A percentile compares a stretch with the other conserved stretches of the same genome.
Evolutionary conservation across 37 sponge, comb jelly and placozoan species (phyloP).

Genomic region (Cliona cf. orientalis): DNA sequence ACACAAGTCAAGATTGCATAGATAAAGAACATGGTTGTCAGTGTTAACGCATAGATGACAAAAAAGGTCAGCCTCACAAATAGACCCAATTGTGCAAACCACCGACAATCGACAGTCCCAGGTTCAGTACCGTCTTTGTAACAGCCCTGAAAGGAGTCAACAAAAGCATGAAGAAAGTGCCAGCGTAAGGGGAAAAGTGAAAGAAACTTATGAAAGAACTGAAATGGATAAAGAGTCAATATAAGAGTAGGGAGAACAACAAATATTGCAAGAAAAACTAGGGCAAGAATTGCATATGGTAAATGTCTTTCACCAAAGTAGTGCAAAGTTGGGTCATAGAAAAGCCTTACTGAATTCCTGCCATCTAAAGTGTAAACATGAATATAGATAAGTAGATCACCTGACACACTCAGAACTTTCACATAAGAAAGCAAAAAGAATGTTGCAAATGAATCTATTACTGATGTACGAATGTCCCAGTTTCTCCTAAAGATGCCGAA

Average conservation of each 20-base stretch:
- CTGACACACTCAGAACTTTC: not conserved
- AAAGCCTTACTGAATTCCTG: not conserved
- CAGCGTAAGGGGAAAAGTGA: not conserved
- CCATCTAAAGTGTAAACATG: too few species aligned
- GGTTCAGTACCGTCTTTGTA: constrained; percentile 2
- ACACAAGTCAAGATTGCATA: not conserved
- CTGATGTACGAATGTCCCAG: not conserved
- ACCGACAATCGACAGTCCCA: not conserved
- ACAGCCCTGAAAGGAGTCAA: not conserved
- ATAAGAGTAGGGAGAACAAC: not conserved
- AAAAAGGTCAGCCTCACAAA: not conserved
- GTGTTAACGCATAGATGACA: not conserved
- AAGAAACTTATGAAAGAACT: not conserved
- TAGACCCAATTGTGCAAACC: not conserved
- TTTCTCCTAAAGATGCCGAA: not conserved
- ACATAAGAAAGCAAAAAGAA: not conserved
- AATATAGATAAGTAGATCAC: not conserved
- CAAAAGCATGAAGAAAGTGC: not conserved
- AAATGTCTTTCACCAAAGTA: not conserved
- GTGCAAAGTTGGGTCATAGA: not conserved
- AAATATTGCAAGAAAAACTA: not conserved
- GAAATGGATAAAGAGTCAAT: not conserved
- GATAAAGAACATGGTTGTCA: not conserved
- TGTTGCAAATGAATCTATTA: constrained; percentile 4
- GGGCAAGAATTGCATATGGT: not conserved